These are phyloP conservation scores for Pseudorasbora parva DNA, from an alignment of 2,113 vertebrate species.

Conservation along the genomic window DNA sequence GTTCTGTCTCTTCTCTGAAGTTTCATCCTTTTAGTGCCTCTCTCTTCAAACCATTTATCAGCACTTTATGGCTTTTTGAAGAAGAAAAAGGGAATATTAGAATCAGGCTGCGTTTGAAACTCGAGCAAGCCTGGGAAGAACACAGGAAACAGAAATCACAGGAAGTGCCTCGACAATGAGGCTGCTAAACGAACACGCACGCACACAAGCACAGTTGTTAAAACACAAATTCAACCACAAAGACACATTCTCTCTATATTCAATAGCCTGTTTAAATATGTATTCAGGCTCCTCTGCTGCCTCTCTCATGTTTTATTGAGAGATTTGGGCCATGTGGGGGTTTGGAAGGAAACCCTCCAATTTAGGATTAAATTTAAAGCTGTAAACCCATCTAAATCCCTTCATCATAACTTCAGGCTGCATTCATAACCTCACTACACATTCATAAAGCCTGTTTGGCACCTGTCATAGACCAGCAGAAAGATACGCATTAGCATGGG, in stretches of 20 bases:
- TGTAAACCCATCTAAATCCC: slow-evolving; percentile 26
- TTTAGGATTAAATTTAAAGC: slow-evolving; percentile 32
- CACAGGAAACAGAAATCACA: neutral
- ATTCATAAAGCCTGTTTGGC: slow-evolving; percentile 13
- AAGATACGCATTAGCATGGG: neutral
- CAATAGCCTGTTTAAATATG: slow-evolving; percentile 25
- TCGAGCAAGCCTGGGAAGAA: neutral
- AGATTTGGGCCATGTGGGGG: slow-evolving; percentile 37
- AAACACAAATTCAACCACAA: slow-evolving; percentile 18
- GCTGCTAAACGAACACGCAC: slow-evolving; percentile 25
- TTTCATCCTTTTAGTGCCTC: slow-evolving; percentile 19
- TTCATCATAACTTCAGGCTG: slow-evolving; percentile 24
- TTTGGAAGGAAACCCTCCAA: slow-evolving; percentile 18
- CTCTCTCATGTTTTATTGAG: slow-evolving; percentile 44
- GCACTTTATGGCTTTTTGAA: slow-evolving; percentile 32
- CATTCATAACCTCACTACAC: neutral
- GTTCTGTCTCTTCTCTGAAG: neutral
- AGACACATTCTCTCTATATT: neutral
- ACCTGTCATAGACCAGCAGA: neutral
- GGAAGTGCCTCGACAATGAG: neutral
- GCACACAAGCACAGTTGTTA: neutral
- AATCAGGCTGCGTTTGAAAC: slow-evolving; percentile 5
- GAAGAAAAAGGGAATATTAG: slow-evolving; percentile 28
- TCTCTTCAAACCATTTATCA: slow-evolving; percentile 39
- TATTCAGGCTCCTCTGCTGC: slow-evolving; percentile 17